Percentiles rank a stretch among this genome's conserved stretches.
phyloP scores from a whole-genome alignment of 2,113 vertebrate genomes.

The Marmota flaviventris region DNA sequence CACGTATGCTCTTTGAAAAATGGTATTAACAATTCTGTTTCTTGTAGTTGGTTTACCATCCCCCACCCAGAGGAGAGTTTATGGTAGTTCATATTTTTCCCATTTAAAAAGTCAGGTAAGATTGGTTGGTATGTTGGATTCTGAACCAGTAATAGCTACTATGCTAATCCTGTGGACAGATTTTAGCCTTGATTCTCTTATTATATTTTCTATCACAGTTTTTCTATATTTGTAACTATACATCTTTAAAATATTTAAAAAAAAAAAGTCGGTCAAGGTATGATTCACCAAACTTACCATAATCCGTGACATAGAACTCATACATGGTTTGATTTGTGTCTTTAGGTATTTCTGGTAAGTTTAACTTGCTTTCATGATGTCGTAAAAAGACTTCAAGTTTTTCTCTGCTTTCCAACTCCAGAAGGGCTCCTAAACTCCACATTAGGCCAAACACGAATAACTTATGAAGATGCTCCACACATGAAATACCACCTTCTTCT shows the following conservation, averaged over 20 bases:
- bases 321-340: conserved; percentile 86
- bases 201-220: too few relatives aligned
- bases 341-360: conserved; percentile 85
- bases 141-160: too few relatives aligned
- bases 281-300: conserved; percentile 82
- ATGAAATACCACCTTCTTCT: conserved; percentile 84
- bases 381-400: conserved; percentile 89
- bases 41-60: not conserved
- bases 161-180: too few relatives aligned
- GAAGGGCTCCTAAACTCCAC: conserved; percentile 90
- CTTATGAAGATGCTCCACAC: conserved; percentile 83
- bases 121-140: too few relatives aligned
- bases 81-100: not conserved
- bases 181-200: too few relatives aligned
- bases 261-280: not conserved
- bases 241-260: too few relatives aligned
- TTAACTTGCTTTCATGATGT: conserved; percentile 82
- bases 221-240: too few relatives aligned
- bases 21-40: not conserved
- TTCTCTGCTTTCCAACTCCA: conserved; percentile 88
- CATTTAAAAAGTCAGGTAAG: not conserved
- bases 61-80: not conserved
- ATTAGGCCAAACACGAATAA: conserved; percentile 89
- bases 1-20: not conserved
- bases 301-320: conserved; percentile 87